Conservation (phyloP, 1,140 invertebrate species). For the Palaemon carinicauda region DNA sequence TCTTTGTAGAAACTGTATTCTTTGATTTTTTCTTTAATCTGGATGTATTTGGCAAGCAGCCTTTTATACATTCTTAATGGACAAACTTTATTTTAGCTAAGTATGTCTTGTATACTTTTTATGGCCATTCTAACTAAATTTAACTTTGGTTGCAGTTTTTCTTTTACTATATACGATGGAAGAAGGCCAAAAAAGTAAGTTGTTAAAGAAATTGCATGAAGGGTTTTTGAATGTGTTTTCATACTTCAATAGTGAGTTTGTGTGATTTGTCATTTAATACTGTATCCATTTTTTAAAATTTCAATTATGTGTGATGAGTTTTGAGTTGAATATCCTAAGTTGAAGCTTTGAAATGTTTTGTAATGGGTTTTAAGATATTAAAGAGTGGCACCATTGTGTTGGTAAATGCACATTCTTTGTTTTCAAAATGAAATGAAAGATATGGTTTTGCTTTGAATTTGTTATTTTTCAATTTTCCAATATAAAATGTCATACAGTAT, state of each 20-base stretch:
- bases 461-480: too few species aligned
- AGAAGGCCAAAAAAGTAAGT: constrained; percentile 57
- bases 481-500: too few species aligned
- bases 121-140: not conserved
- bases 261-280: not conserved
- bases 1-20: too few species aligned
- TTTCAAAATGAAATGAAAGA: not conserved
- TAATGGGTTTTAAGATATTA: not conserved
- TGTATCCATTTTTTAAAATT: not conserved
- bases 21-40: too few species aligned
- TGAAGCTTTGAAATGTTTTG: not conserved
- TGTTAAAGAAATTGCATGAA: not conserved
- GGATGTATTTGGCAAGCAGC: too few species aligned
- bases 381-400: not conserved
- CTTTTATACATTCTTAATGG: too few species aligned
- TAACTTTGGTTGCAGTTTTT: constrained; percentile 55
- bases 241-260: constrained; percentile 8
- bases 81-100: too few species aligned
- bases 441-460: too few species aligned
- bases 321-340: not conserved
- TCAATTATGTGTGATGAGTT: not conserved
- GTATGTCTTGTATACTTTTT: not conserved
- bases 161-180: constrained; percentile 56
- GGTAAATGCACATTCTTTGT: not conserved
- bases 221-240: constrained; percentile 32